These are phyloP conservation scores for Stichodactyla helianthus DNA, from an alignment of 64 coral and sea anemone species.

Conservation along the genomic window DNA sequence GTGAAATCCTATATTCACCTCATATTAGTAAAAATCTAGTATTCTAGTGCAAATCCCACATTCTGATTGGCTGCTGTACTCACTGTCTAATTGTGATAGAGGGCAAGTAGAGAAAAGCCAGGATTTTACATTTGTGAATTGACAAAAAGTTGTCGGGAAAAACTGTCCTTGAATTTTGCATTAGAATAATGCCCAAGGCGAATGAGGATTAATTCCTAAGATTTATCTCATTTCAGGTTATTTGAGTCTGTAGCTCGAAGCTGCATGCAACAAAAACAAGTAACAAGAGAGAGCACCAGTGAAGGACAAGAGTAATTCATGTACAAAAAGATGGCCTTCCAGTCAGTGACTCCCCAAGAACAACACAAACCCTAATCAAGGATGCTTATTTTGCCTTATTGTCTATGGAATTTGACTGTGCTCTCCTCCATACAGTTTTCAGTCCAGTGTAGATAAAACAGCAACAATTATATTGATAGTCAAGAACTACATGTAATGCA, in stretches of 20 bases:
- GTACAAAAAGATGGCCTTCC: background rate
- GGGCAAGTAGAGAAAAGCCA: no score
- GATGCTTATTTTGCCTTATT: background rate
- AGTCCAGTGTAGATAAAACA: background rate
- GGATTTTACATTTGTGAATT: no score
- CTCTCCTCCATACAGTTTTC: background rate
- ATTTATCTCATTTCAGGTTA: constrained; percentile 49
- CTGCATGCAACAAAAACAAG: constrained; percentile 99
- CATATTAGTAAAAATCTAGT: no score
- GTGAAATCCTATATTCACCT: no score
- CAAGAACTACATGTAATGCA: background rate
- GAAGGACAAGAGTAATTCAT: constrained; percentile 46
- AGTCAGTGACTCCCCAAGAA: background rate
- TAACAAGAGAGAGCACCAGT: constrained; percentile 47
- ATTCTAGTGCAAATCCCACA: no score
- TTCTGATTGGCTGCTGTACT: no score
- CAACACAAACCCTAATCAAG: background rate
- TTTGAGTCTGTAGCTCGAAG: constrained; percentile 98
- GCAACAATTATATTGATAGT: background rate
- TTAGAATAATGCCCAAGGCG: no score
- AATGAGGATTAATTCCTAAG: background rate
- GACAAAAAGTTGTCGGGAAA: no score
- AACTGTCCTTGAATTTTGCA: no score
- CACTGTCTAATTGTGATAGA: no score
- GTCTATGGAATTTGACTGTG: background rate